Base-by-base conservation (phyloP, 2,113 vertebrate species). In the Ginglymostoma cirratum region DNA sequence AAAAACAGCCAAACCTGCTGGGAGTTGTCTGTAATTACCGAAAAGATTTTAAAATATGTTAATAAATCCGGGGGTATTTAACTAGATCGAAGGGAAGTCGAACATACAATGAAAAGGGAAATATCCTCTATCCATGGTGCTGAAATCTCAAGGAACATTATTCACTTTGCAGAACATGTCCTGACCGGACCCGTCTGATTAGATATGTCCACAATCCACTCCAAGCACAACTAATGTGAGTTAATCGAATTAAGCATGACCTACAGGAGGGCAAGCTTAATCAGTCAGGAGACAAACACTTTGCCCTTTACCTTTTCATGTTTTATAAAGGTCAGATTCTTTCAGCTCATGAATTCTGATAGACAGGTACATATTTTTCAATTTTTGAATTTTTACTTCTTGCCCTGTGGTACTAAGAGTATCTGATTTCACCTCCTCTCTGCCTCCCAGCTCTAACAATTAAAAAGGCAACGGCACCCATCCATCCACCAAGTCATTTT, bases 401-500 rank as follows among this genome's bases (percentile, higher is more conserved):
- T 72, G 72, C 14, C 15, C 38, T 38, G 78, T 80, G 78, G 14
- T 80, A 80, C n/a, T 17, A 42, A n/a, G 78, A n/a, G 5, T 80
- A 38, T n/a, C 24, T 85, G 38, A 12, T 45, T 19, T 45, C 85
- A 38, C 86, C 38, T 17, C 23, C 86, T 12, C 45, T 2, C 24
- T 48, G 23, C 0, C 15, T 24, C 55, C 89, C 34, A n/a, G 17
- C 55, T 38, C 6, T 15, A 48, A 61, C 52, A 65, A 30, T 15
- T 52, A 90, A 90, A 61, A 87, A 83, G 78, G 12, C 5, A 21
- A 42, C 0, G 61, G 17, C 34, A 0, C 24, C n/a, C 27, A 98
- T 98, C 98, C 97, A 98, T 98, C 98, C 42, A 86, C 2, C 1
- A 55, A 65, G 17, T 15, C 34, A 92, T 66, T 92, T 34, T n/a